phyloP scores from a whole-genome alignment of 2,113 vertebrate genomes.

The Atractosteus spatula region DNA sequence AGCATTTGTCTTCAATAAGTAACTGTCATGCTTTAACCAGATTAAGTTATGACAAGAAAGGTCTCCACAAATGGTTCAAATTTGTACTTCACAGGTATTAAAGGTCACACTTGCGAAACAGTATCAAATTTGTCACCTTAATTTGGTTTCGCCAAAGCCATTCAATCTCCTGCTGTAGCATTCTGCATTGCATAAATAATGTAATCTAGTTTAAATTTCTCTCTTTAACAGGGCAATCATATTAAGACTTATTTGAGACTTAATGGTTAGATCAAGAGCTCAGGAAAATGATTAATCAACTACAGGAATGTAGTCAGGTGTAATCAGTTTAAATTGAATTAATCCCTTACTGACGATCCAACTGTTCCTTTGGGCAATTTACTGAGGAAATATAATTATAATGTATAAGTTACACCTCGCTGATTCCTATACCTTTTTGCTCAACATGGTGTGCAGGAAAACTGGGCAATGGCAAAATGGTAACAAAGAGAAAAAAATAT shows the following conservation, averaged over 20 bases:
- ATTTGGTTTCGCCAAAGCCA: slow-evolving; percentile 38
- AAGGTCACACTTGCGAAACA: slow-evolving; percentile 33
- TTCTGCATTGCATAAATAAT: slow-evolving; percentile 57
- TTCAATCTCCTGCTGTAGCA: slow-evolving; percentile 22
- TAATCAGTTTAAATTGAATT: slow-evolving; percentile 68
- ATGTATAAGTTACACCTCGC: slow-evolving; percentile 58
- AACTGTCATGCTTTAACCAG: neutral
- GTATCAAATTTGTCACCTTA: slow-evolving; percentile 37
- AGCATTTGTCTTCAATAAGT: neutral
- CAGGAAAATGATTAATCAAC: slow-evolving; percentile 69
- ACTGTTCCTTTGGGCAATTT: slow-evolving; percentile 64
- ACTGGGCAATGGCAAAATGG: neutral
- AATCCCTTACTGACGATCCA: slow-evolving; percentile 58
- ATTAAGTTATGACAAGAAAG: neutral
- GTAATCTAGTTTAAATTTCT: slow-evolving; percentile 57
- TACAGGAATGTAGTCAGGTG: slow-evolving; percentile 57
- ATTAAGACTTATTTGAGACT: slow-evolving; percentile 66
- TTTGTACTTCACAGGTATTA: slow-evolving; percentile 1
- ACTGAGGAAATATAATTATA: slow-evolving; percentile 68
- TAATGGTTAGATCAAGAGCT: slow-evolving; percentile 58
- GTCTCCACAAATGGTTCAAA: neutral
- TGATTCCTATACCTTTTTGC: slow-evolving; percentile 50
- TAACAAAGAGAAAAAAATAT: neutral
- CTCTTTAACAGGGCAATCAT: slow-evolving; percentile 57
- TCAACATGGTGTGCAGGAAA: slow-evolving; percentile 15